Evolutionary conservation across 2,888 invertebrate genomes (phyloP), one percentile per base, ranked within the genome.

Genomic region (Argyresthia albistria): DNA sequence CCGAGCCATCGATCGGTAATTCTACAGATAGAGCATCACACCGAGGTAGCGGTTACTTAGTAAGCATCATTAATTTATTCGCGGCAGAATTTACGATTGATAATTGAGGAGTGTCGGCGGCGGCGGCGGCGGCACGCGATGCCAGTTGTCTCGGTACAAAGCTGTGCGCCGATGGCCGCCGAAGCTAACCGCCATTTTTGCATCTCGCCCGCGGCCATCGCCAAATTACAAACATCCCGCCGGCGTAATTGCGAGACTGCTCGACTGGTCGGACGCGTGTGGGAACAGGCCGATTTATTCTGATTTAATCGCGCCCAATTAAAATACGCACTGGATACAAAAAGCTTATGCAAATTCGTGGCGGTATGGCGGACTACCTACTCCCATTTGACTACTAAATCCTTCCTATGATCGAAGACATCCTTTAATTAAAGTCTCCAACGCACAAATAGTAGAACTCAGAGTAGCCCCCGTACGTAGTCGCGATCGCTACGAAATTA

Each of bases 231-330:
- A 76, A 43, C 47, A 70, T 68, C 71, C 80, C 73, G 73, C 62
- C 73, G 70, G 74, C 72, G 70, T 80, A 82, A 84, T 86, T 84
- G 75, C 76, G 70, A 69, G 63, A 66, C 59, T 25, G 25, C 25
- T 25, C 25, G 6, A 25, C 25, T 25, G 25, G 25, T 25, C 64
- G 61, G 65, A 66, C 76, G 77, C 78, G 73, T 77, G 79, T 77
- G 76, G 77, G 76, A 81, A 82, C 72, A 73, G 73, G 61, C 73
- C 81, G 78, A 80, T 80, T 80, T 80, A 83, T 84, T 81, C 81
- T 81, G 79, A 83, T 83, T 84, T 83, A 83, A 86, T 84, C 81
- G 73, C 63, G 60, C 60, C 73, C 78, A 82, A 84, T 82, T 82
- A 82, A 81, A 83, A 82, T 76, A 80, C 76, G 73, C 75, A 71